Percentiles rank a stretch among this genome's conserved stretches.
These are phyloP conservation scores for Caenorhabditis virilis DNA, from an alignment of 2,888 invertebrate genomes.

Conservation along the genomic window DNA sequence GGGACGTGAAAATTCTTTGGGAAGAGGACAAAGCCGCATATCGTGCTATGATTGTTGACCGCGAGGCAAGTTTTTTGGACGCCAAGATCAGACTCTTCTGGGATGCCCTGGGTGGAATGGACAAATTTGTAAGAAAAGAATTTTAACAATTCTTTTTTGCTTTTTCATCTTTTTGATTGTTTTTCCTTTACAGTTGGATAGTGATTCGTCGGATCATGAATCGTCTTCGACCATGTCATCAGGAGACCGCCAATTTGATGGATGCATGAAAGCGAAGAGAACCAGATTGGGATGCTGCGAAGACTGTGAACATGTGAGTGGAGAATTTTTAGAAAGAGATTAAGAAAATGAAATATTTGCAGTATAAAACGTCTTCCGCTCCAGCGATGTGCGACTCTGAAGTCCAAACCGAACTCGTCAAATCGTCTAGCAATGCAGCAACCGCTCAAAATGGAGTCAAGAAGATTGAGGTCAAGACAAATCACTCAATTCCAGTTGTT, in stretches of 20 bases:
- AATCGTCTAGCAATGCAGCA: not conserved
- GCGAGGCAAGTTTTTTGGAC: slow-evolving; percentile 13
- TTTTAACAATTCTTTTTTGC: not conserved
- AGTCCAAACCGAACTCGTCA: slow-evolving; percentile 2
- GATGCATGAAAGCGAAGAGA: slow-evolving; percentile 30
- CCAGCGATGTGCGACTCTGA: slow-evolving; percentile 9
- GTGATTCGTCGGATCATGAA: slow-evolving; percentile 7
- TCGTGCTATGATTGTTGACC: slow-evolving; percentile 7
- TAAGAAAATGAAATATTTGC: no score
- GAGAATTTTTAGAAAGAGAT: no score
- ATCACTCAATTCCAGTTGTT: no score
- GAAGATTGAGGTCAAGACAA: no score
- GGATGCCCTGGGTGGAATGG: slow-evolving; percentile 10
- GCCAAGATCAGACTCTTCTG: slow-evolving; percentile 20
- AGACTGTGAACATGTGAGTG: slow-evolving; percentile 1
- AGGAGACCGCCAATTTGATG: slow-evolving; percentile 21
- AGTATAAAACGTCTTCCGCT: not conserved
- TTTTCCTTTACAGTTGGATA: not conserved
- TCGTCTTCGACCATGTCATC: slow-evolving; percentile 7
- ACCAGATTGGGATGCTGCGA: slow-evolving; percentile 6
- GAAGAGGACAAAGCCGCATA: not conserved
- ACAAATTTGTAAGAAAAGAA: slow-evolving; percentile 2
- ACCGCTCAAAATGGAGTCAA: not conserved
- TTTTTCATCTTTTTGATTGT: not conserved
- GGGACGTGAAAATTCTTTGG: slow-evolving; percentile 4